phyloP scores from a whole-genome alignment of 2,113 vertebrate genomes.

The Rhea pennata region DNA sequence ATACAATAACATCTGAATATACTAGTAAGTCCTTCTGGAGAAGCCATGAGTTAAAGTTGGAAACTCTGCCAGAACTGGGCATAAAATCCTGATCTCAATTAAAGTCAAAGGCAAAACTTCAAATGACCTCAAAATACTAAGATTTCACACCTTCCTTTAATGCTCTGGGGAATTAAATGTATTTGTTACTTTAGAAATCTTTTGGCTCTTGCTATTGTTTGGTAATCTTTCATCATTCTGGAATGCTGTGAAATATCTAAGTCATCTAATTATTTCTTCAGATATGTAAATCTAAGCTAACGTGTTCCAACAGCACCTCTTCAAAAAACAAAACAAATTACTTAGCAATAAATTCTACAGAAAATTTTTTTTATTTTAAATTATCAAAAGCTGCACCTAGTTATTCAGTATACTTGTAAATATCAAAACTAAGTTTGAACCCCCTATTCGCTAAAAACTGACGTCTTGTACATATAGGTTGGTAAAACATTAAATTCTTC shows the following conservation, averaged over 20 bases:
- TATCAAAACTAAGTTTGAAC: neutral
- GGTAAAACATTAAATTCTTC: neutral
- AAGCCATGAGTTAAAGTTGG: neutral
- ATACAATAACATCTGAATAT: neutral
- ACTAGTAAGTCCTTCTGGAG: neutral
- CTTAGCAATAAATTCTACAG: neutral
- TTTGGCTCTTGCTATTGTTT: neutral
- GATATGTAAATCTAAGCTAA: neutral
- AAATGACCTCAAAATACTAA: neutral
- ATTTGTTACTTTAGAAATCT: neutral
- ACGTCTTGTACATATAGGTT: neutral
- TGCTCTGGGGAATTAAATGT: neutral
- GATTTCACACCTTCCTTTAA: neutral
- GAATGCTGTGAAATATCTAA: neutral
- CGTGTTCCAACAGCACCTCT: neutral
- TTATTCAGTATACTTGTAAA: neutral
- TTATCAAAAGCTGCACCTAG: neutral
- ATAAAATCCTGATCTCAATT: neutral
- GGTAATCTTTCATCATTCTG: neutral
- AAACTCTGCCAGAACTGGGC: neutral
- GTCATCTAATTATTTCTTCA: neutral
- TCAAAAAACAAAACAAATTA: neutral
- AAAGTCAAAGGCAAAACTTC: neutral
- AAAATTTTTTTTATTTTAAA: neutral
- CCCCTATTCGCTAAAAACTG: neutral